A percentile compares a stretch with the other conserved stretches of the same genome.
Evolutionary conservation across 2,888 invertebrate species (phyloP).

Genomic region (Trypoxylon attenuatum): DNA sequence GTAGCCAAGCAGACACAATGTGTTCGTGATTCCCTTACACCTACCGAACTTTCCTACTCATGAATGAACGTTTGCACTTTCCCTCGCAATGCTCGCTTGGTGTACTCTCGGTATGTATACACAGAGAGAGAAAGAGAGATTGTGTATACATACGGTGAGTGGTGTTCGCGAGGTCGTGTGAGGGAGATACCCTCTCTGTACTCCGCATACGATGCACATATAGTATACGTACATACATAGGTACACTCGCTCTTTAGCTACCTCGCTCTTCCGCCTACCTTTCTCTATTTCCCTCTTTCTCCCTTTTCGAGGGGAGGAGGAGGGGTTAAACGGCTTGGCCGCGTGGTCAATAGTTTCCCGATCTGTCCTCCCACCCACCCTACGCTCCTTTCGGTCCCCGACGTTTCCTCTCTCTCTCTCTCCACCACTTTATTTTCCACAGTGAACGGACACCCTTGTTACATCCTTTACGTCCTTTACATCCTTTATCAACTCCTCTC

Average conservation of each 20-base stretch:
- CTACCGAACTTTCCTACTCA: slow-evolving; percentile 57
- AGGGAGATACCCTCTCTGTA: too few relatives aligned
- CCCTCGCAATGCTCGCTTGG: slow-evolving; percentile 33
- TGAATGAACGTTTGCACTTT: slow-evolving; percentile 58
- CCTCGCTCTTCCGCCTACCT: slow-evolving; percentile 10
- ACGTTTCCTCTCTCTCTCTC: too few relatives aligned
- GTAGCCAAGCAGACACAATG: too few relatives aligned
- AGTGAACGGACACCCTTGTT: slow-evolving; percentile 13
- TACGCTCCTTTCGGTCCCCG: slow-evolving; percentile 22
- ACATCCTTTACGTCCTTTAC: not conserved
- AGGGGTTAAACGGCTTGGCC: slow-evolving; percentile 65
- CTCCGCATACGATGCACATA: slow-evolving; percentile 9
- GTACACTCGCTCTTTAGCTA: not conserved
- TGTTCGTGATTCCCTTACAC: slow-evolving; percentile 46
- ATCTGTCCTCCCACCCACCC: slow-evolving; percentile 48
- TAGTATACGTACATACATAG: slow-evolving; percentile 13
- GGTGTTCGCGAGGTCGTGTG: too few relatives aligned
- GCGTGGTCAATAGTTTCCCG: slow-evolving; percentile 70
- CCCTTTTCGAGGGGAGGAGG: slow-evolving; percentile 44
- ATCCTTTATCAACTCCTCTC: not conserved
- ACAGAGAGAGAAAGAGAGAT: too few relatives aligned
- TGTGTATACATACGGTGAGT: too few relatives aligned
- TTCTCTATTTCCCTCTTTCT: slow-evolving; percentile 3
- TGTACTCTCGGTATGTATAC: slow-evolving; percentile 5
- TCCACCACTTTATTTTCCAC: slow-evolving; percentile 55